A percentile compares a stretch with the other conserved stretches of the same genome.
phyloP scores from a whole-genome alignment of 35 echinoderm and acorn worm species.

The Lytechinus pictus region DNA sequence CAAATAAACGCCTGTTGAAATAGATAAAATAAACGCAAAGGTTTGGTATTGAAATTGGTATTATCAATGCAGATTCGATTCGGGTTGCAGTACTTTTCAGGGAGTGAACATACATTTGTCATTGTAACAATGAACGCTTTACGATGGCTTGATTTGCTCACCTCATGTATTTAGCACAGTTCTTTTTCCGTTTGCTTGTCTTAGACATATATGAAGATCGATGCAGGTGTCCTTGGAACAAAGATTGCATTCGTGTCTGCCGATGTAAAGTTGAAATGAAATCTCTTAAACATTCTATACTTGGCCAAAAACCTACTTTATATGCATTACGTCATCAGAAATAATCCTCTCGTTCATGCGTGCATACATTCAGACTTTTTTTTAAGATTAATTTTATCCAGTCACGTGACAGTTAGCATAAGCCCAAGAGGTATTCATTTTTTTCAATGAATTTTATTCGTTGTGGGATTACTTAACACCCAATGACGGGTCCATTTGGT shows the following conservation, averaged over 20 bases:
- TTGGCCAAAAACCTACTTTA: not conserved
- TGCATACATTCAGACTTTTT: no score
- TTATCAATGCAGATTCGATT: slow-evolving; percentile 44
- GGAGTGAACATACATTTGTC: slow-evolving; percentile 4
- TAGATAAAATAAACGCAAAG: slow-evolving; percentile 40
- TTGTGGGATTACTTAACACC: no score
- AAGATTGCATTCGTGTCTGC: slow-evolving; percentile 2
- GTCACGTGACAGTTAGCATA: no score
- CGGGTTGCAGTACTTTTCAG: slow-evolving; percentile 33
- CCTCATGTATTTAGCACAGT: slow-evolving; percentile 23
- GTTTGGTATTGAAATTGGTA: slow-evolving; percentile 18
- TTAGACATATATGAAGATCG: not conserved
- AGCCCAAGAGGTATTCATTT: no score
- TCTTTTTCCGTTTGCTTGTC: slow-evolving; percentile 5
- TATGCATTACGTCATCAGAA: not conserved
- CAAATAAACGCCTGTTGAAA: slow-evolving; percentile 37
- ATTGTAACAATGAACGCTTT: slow-evolving; percentile 46
- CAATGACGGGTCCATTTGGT: no score
- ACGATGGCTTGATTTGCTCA: slow-evolving; percentile 33
- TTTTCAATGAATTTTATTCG: no score
- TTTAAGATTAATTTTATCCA: no score
- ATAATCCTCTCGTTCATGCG: not conserved
- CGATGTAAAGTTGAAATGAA: not conserved
- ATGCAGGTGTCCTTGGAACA: slow-evolving; percentile 27
- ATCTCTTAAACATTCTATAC: not conserved